A percentile compares a stretch with the other conserved stretches of the same genome.
Conservation (phyloP, 1,140 invertebrate species). For the Choristoneura fumiferana region DNA sequence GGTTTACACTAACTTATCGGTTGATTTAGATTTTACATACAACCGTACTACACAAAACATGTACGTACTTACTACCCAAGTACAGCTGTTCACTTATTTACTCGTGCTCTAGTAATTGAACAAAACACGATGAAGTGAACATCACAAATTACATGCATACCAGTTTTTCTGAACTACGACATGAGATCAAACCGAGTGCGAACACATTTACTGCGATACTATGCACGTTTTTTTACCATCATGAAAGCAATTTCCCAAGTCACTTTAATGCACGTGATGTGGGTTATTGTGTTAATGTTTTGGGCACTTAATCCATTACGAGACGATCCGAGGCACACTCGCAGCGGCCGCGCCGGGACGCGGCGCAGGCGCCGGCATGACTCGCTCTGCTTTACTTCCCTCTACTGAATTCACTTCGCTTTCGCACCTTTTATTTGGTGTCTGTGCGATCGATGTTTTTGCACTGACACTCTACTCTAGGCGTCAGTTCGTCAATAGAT, state of each 20-base stretch:
- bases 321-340: constrained; percentile 30
- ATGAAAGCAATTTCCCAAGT: constrained; percentile 49
- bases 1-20: too few relatives aligned
- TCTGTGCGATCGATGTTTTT: constrained; percentile 57
- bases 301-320: constrained; percentile 50
- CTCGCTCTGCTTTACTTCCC: constrained; percentile 1
- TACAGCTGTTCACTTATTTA: too few relatives aligned
- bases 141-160: too few relatives aligned
- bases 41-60: too few relatives aligned
- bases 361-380: neutral
- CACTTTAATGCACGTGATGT: constrained; percentile 50
- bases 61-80: too few relatives aligned
- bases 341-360: constrained; percentile 8
- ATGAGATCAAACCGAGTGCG: constrained; percentile 10
- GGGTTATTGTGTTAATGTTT: constrained; percentile 66
- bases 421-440: constrained; percentile 62
- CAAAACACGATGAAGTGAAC: too few relatives aligned
- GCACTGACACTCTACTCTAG: constrained; percentile 36
- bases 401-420: constrained; percentile 51
- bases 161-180: constrained; percentile 5
- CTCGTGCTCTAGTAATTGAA: too few relatives aligned
- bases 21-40: too few relatives aligned
- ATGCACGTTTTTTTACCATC: constrained; percentile 31
- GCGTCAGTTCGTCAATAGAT: constrained; percentile 44
- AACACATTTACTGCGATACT: constrained; percentile 31